phyloP scores from a whole-genome alignment of 2,797 vertebrate species.

The Loris lydekkerianus region DNA sequence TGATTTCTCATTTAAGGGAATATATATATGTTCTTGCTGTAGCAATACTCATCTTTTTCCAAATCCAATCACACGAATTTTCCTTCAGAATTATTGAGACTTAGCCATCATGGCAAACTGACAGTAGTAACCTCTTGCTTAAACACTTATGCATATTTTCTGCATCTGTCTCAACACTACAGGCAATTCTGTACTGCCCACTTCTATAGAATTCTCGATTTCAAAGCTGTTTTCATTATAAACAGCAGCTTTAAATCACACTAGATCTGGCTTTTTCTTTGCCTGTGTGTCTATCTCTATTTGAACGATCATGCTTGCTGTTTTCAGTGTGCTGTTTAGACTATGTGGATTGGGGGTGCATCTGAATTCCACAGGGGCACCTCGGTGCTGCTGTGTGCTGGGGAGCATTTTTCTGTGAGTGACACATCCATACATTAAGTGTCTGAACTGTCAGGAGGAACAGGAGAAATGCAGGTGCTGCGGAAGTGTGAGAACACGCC shows the following conservation, averaged over 20 bases:
- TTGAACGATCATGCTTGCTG: not conserved
- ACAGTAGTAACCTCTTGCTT: slow-evolving; percentile 68
- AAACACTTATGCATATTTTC: slow-evolving; percentile 64
- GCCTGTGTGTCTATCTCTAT: slow-evolving; percentile 26
- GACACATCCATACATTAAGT: not conserved
- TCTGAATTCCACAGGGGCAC: slow-evolving; percentile 33
- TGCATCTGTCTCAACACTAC: slow-evolving; percentile 74
- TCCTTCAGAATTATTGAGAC: slow-evolving; percentile 49
- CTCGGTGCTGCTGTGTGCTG: not conserved
- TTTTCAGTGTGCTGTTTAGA: slow-evolving; percentile 52
- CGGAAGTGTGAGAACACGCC: not conserved
- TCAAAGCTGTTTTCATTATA: slow-evolving; percentile 69
- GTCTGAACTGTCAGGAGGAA: not conserved
- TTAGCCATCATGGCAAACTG: slow-evolving; percentile 64
- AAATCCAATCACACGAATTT: slow-evolving; percentile 59
- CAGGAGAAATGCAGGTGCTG: not conserved
- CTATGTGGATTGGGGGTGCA: not conserved
- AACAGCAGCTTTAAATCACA: slow-evolving; percentile 68
- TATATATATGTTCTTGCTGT: slow-evolving; percentile 42
- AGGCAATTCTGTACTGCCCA: slow-evolving; percentile 50
- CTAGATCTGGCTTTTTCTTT: slow-evolving; percentile 44
- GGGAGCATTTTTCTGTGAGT: not conserved
- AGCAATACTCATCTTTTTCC: slow-evolving; percentile 66
- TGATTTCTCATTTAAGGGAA: slow-evolving; percentile 78
- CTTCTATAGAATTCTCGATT: slow-evolving; percentile 56